Evolutionary conservation across 1,140 invertebrate genomes (phyloP).

Genomic region (Asobara japonica): DNA sequence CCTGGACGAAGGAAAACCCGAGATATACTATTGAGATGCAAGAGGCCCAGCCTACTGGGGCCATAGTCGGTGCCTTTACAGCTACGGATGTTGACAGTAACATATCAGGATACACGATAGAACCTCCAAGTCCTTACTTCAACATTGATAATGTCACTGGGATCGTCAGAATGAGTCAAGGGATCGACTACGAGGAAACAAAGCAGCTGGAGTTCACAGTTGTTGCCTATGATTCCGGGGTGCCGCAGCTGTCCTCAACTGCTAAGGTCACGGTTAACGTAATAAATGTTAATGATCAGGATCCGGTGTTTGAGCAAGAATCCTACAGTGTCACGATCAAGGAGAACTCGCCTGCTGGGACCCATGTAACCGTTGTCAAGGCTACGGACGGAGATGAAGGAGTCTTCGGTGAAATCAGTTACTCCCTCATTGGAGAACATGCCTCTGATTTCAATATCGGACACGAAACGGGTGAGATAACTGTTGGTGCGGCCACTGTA

Average conservation of each 20-base stretch:
- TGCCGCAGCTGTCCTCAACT: slow-evolving; percentile 80
- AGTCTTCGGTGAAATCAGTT: slow-evolving; percentile 78
- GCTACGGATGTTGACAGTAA: slow-evolving; percentile 87
- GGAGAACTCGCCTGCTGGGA: slow-evolving; percentile 80
- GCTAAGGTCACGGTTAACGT: slow-evolving; percentile 81
- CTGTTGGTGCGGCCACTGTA: slow-evolving; percentile 75
- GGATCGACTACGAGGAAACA: slow-evolving; percentile 85
- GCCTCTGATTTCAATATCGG: slow-evolving; percentile 78
- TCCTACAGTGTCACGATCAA: slow-evolving; percentile 76
- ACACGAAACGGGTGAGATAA: slow-evolving; percentile 79
- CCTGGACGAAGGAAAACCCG: slow-evolving; percentile 78
- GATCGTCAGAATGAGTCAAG: slow-evolving; percentile 79
- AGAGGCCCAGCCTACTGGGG: slow-evolving; percentile 86
- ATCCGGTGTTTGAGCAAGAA: slow-evolving; percentile 78
- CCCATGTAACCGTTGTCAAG: slow-evolving; percentile 74
- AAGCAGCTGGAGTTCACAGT: slow-evolving; percentile 82
- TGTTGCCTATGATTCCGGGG: slow-evolving; percentile 83
- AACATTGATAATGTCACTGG: slow-evolving; percentile 81
- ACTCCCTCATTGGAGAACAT: slow-evolving; percentile 79
- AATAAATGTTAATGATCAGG: slow-evolving; percentile 88
- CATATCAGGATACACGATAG: slow-evolving; percentile 79
- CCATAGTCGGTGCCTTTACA: slow-evolving; percentile 80
- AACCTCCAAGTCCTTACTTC: slow-evolving; percentile 79
- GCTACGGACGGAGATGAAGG: slow-evolving; percentile 81
- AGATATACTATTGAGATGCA: slow-evolving; percentile 76